phyloP scores from a whole-genome alignment of 2,888 invertebrate genomes.

The Nomada lathburiana region DNA sequence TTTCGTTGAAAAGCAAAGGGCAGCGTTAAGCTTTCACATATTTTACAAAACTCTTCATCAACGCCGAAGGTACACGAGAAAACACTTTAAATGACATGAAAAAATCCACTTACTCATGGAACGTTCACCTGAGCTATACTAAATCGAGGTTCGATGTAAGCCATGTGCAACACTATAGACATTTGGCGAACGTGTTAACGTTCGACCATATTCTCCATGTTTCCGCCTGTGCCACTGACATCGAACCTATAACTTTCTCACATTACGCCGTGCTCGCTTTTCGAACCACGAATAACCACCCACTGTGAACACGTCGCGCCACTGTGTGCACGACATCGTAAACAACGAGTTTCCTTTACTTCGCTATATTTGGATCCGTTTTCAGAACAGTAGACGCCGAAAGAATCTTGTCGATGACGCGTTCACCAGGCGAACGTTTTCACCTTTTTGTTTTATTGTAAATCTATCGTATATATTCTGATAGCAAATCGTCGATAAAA shows the following conservation, averaged over 20 bases:
- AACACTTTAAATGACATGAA: not conserved
- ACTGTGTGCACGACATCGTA: slow-evolving; percentile 54
- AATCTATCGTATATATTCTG: no score
- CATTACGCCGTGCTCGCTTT: slow-evolving; percentile 10
- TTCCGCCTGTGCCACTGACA: slow-evolving; percentile 22
- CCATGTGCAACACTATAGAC: not conserved
- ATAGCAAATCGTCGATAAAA: slow-evolving; percentile 3
- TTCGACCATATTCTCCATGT: not conserved
- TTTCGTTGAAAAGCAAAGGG: not conserved
- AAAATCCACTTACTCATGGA: not conserved
- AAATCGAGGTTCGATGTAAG: slow-evolving; percentile 37
- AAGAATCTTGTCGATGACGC: slow-evolving; percentile 27
- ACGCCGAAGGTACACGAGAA: not conserved
- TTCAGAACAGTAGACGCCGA: not conserved
- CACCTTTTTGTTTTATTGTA: slow-evolving; percentile 46
- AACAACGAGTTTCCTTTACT: slow-evolving; percentile 56
- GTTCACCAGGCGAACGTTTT: slow-evolving; percentile 13
- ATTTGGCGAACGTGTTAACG: slow-evolving; percentile 7
- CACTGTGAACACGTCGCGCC: slow-evolving; percentile 44
- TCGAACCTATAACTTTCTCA: slow-evolving; percentile 39
- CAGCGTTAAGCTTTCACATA: not conserved
- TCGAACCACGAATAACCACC: slow-evolving; percentile 47
- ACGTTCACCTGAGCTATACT: not conserved
- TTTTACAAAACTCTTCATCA: not conserved
- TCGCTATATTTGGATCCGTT: not conserved